Evolutionary conservation across 2,888 invertebrate genomes (phyloP).

Genomic region (Apoda limacodes): DNA sequence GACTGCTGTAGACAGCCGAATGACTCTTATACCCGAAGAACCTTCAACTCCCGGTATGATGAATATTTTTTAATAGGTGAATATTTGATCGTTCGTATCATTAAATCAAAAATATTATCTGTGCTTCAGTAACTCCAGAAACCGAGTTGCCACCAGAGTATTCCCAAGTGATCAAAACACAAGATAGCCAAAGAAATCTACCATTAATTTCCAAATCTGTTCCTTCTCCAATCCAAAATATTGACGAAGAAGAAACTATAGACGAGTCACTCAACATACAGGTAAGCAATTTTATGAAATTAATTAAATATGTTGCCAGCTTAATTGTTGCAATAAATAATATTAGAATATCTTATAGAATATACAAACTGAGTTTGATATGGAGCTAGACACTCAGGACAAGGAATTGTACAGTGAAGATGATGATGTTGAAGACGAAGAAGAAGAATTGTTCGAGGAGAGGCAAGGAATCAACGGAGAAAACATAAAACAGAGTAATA

Average conservation of each 20-base stretch:
- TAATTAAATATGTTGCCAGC: no score
- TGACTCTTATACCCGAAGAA: constrained; percentile 52
- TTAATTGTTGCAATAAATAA: no score
- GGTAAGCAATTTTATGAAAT: no score
- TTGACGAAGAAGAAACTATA: constrained; percentile 25
- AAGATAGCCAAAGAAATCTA: constrained; percentile 23
- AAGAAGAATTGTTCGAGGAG: constrained; percentile 40
- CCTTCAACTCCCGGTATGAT: constrained; percentile 28
- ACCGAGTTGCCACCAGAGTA: no score
- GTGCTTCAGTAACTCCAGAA: no score
- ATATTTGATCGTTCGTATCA: constrained; percentile 19
- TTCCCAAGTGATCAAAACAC: constrained; percentile 23
- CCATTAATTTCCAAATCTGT: constrained; percentile 24
- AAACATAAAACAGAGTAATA: constrained; percentile 31
- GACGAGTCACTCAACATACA: no score
- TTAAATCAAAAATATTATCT: constrained; percentile 22
- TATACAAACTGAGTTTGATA: constrained; percentile 16
- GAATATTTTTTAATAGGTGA: constrained; percentile 9
- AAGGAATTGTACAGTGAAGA: constrained; percentile 52
- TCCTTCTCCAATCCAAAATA: constrained; percentile 28
- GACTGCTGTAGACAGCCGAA: constrained; percentile 41
- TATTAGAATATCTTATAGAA: constrained; percentile 29
- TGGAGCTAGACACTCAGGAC: constrained; percentile 25
- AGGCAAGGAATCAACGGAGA: constrained; percentile 21
- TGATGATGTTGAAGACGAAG: constrained; percentile 38